Percentiles rank a stretch among this genome's conserved stretches.
phyloP scores from a whole-genome alignment of 92 coral and sea anemone species.

The Umimayanthus chanpuru region DNA sequence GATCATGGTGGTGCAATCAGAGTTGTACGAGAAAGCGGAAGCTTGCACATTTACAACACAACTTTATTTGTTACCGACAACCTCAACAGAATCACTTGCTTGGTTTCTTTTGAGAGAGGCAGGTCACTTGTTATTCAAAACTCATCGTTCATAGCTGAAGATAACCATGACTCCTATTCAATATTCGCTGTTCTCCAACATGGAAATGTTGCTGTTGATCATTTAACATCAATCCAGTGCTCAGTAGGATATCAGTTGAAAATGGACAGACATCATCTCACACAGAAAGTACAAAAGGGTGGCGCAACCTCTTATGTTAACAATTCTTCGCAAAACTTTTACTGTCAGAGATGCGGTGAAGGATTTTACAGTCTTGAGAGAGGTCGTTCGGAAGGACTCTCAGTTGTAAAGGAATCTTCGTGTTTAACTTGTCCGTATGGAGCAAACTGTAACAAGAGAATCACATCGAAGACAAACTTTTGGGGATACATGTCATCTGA shows the following conservation, averaged over 20 bases:
- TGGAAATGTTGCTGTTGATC: constrained; percentile 28
- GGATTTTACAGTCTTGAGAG: constrained; percentile 57
- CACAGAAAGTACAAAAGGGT: neutral
- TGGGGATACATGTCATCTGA: neutral
- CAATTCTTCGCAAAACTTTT: constrained; percentile 25
- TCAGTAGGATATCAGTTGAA: constrained; percentile 36
- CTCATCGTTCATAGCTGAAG: constrained; percentile 19
- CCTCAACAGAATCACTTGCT: neutral
- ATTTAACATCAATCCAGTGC: constrained; percentile 46
- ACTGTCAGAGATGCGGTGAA: constrained; percentile 45
- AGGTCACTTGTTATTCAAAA: constrained; percentile 26
- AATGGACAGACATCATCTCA: neutral
- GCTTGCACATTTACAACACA: neutral
- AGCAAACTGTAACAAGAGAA: neutral
- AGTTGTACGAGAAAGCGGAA: constrained; percentile 26
- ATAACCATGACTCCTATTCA: neutral
- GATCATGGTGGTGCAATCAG: constrained; percentile 40
- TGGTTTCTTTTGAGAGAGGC: neutral
- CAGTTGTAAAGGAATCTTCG: neutral
- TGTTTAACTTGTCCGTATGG: constrained; percentile 42
- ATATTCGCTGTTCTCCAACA: constrained; percentile 35
- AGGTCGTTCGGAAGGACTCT: constrained; percentile 47
- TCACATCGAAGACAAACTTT: neutral
- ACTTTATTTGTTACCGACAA: too few species aligned
- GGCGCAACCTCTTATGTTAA: neutral